Evolutionary conservation across 2,888 invertebrate genomes (phyloP).

Genomic region (Pardosa pseudoannulata): DNA sequence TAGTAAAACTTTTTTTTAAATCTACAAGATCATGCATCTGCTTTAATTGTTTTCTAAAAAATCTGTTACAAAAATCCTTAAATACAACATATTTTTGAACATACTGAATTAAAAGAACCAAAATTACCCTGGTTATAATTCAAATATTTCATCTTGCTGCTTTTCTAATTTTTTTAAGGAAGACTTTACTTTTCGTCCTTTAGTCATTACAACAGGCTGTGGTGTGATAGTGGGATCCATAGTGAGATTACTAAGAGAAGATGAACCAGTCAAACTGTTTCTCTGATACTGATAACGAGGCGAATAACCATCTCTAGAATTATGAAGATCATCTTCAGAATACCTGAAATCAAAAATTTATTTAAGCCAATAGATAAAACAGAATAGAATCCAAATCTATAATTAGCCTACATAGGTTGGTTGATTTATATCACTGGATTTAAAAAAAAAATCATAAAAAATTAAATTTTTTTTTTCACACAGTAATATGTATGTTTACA

Average conservation of each 20-base stretch:
- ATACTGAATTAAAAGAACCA: not conserved
- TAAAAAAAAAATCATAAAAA: too few species aligned
- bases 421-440: too few species aligned
- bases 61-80: too few species aligned
- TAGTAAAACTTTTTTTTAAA: too few species aligned
- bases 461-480: too few species aligned
- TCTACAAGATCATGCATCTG: too few species aligned
- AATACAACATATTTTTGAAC: not conserved
- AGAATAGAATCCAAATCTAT: too few species aligned
- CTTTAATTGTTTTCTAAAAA: too few species aligned
- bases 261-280: constrained; percentile 54
- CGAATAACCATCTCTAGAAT: constrained; percentile 56
- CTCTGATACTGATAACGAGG: constrained; percentile 57
- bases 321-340: constrained; percentile 68
- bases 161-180: constrained; percentile 89
- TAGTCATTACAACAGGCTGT: constrained; percentile 82
- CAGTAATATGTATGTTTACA: too few species aligned
- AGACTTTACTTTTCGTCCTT: constrained; percentile 87
- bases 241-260: constrained; percentile 67
- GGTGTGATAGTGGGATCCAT: constrained; percentile 70
- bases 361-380: too few species aligned
- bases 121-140: constrained; percentile 83
- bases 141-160: constrained; percentile 92
- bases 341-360: constrained; percentile 35
- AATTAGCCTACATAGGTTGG: too few species aligned